Percentiles rank a stretch among this genome's conserved stretches.
phyloP scores from a whole-genome alignment of 2,797 vertebrate genomes.

The Odontamblyopus rebecca region DNA sequence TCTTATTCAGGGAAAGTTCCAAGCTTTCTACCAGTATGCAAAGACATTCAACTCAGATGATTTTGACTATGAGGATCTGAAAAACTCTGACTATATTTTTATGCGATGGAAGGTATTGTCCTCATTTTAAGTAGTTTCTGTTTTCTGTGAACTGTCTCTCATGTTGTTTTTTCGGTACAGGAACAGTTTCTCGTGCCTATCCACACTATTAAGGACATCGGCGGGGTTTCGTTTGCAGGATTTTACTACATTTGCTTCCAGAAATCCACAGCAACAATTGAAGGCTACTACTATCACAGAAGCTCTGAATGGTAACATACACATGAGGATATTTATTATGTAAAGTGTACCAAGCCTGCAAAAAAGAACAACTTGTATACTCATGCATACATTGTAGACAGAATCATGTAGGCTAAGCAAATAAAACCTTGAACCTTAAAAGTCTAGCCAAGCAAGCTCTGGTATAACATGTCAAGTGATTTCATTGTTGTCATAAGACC shows the following conservation, averaged over 20 bases:
- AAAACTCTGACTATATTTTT: constrained; percentile 95
- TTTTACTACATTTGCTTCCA: constrained; percentile 99
- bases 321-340: not conserved
- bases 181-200: constrained; percentile 98
- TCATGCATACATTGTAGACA: not conserved
- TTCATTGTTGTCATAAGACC: not conserved
- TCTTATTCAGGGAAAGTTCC: constrained; percentile 89
- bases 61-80: constrained; percentile 94
- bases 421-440: not conserved
- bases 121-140: not conserved
- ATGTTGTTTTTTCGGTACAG: constrained; percentile 60
- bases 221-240: constrained; percentile 96
- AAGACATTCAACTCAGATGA: constrained; percentile 98
- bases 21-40: constrained; percentile 96
- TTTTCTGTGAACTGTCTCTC: not conserved
- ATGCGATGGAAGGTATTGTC: constrained; percentile 96
- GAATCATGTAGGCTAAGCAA: not conserved
- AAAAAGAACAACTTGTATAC: not conserved
- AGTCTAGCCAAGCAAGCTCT: not conserved
- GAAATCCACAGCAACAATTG: constrained; percentile 97
- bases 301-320: constrained; percentile 92
- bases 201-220: constrained; percentile 99
- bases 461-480: not conserved
- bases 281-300: constrained; percentile 96
- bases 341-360: not conserved